phyloP scores from a whole-genome alignment of 2,797 vertebrate species.

The Sebastiscus tertius region DNA sequence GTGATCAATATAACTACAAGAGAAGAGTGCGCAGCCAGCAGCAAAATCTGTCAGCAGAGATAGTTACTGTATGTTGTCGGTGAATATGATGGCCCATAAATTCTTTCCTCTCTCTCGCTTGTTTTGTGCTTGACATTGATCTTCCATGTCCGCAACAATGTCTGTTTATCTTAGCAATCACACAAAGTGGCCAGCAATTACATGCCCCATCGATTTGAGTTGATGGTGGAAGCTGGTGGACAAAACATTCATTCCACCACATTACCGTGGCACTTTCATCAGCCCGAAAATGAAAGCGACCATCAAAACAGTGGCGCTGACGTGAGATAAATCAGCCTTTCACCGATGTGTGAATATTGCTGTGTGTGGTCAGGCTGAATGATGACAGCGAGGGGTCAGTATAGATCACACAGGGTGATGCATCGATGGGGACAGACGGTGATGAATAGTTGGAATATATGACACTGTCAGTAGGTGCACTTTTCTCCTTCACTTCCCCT shows the following conservation, averaged over 20 bases:
- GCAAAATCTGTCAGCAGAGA: conserved; percentile 15
- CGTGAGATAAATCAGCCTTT: conserved; percentile 62
- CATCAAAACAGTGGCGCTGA: conserved; percentile 53
- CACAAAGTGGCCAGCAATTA: conserved; percentile 79
- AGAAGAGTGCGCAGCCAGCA: not conserved
- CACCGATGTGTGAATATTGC: conserved; percentile 27
- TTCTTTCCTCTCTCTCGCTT: conserved; percentile 18
- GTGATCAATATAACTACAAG: not conserved
- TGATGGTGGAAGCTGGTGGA: conserved; percentile 67
- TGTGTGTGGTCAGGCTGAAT: conserved; percentile 64
- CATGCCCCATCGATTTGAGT: conserved; percentile 75
- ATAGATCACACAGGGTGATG: conserved; percentile 46
- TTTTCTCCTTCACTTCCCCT: conserved; percentile 30
- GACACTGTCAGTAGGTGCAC: conserved; percentile 8
- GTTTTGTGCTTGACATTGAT: conserved; percentile 71
- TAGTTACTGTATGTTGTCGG: conserved; percentile 35
- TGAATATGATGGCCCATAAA: conserved; percentile 63
- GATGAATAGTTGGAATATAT: conserved; percentile 43
- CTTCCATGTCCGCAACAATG: conserved; percentile 67
- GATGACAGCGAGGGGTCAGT: conserved; percentile 56
- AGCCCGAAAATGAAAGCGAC: conserved; percentile 64
- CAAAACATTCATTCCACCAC: conserved; percentile 74
- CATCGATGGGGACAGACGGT: conserved; percentile 40
- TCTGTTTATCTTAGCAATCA: conserved; percentile 79
- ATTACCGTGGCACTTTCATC: conserved; percentile 70